Base-by-base conservation (phyloP, 2,888 invertebrate species). In the Morpho achilles region DNA sequence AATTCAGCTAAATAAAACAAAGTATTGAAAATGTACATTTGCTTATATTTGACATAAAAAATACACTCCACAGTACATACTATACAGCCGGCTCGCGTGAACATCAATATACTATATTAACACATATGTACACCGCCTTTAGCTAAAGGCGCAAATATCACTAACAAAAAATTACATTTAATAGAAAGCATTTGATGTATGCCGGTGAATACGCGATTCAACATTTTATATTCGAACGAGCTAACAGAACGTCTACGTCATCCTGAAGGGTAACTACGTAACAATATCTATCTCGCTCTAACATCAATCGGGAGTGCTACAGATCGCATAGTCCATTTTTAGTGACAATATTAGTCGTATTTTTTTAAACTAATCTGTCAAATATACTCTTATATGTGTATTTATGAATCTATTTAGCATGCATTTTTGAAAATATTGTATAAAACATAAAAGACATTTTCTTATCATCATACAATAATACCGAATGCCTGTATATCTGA, bases 21-120 rank as follows among this genome's bases (percentile, higher is more conserved):
- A 67, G 66, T 56, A 69, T 9, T 69, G 62, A 80, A 83, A 87
- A 86, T 82, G 77, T 87, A 83, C 82, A 87, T 85, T 82, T 73
- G 77, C 79, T 86, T 87, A 86, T 88, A 89, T 87, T 89, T 87
- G 79, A 87, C 83, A 86, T 86, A 86, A 81, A 83, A 87, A 85
- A 83, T 80, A 82, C 82, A 85, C 75, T 80, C 80, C 79, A 82
- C 79, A 80, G 66, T 74, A 32, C 5, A 32, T 32, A 77, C 77
- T 70, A 74, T 78, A 84, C 80, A 82, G 77, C 72, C 72, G 73
- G 70, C 71, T 53, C 69, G 74, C 71, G 67, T 69, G 62, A 61
- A 65, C 53, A 47, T 47, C 61, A 47, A 52, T 62, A 56, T 58
- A 61, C 54, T 61, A 65, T 67, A 70, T 67, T 70, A 74, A 76